Evolutionary conservation across 1,140 invertebrate genomes (phyloP).

Genomic region (Mactra quadrangularis): DNA sequence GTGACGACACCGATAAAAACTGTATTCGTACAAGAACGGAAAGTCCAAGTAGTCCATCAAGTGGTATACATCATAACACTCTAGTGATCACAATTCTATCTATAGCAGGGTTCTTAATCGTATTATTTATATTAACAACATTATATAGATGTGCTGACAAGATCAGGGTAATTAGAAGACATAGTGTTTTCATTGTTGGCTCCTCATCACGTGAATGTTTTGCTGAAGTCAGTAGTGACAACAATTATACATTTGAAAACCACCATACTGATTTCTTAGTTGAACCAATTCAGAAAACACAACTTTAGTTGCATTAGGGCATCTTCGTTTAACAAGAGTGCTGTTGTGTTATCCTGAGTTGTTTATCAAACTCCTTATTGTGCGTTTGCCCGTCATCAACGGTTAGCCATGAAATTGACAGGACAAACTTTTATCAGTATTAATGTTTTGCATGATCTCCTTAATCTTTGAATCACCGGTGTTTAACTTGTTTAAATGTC

Average conservation of each 20-base stretch:
- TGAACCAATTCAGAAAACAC: not conserved
- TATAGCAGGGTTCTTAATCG: slow-evolving; percentile 16
- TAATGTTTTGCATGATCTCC: no score
- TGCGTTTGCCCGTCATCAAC: no score
- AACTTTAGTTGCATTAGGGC: not conserved
- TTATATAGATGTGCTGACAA: slow-evolving; percentile 8
- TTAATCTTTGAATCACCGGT: no score
- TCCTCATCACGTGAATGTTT: slow-evolving; percentile 24
- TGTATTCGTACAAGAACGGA: slow-evolving; percentile 1
- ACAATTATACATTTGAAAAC: slow-evolving; percentile 23
- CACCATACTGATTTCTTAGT: slow-evolving; percentile 2
- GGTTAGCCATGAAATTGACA: no score
- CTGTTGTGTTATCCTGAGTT: no score
- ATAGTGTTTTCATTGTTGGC: slow-evolving; percentile 15
- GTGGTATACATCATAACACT: slow-evolving; percentile 18
- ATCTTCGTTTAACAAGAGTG: no score
- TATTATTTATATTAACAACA: not conserved
- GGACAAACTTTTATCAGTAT: no score
- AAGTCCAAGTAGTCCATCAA: not conserved
- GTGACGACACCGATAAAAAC: slow-evolving; percentile 3
- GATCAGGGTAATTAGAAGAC: slow-evolving; percentile 15
- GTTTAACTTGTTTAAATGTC: no score
- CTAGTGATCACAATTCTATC: not conserved
- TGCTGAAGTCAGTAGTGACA: slow-evolving; percentile 19
- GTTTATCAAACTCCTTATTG: no score